phyloP scores from a whole-genome alignment of 2,797 vertebrate species.

The Thripadectes ignobilis region DNA sequence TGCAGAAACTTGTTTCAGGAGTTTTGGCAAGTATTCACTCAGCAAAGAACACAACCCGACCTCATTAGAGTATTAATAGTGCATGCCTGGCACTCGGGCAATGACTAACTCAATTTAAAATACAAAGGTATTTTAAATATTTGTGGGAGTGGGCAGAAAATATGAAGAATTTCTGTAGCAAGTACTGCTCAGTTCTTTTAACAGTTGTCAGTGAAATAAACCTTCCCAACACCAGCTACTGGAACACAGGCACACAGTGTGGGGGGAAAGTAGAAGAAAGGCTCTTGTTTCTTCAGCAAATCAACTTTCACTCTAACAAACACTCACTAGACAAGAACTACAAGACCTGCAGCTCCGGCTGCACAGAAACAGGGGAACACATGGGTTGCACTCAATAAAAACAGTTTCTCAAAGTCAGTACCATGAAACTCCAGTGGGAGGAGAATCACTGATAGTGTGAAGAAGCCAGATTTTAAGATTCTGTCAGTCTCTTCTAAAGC shows the following conservation, averaged over 20 bases:
- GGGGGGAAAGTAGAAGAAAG: background rate
- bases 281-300: background rate
- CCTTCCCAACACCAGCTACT: background rate
- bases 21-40: constrained; percentile 26
- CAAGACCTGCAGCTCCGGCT: background rate
- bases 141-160: constrained; percentile 6
- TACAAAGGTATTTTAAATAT: constrained; percentile 53
- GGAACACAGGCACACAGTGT: rapidly evolving
- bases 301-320: background rate
- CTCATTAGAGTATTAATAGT: constrained; percentile 57
- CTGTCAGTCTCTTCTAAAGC: background rate
- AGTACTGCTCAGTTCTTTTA: background rate
- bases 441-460: background rate
- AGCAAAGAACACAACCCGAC: constrained; percentile 27
- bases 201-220: background rate
- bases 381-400: background rate
- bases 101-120: constrained; percentile 43
- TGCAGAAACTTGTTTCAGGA: constrained; percentile 14
- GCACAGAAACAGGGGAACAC: background rate
- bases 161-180: background rate
- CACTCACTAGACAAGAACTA: background rate
- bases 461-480: background rate
- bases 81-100: background rate
- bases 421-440: background rate
- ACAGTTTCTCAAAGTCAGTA: background rate